Base-by-base conservation (phyloP, 2,888 invertebrate genomes). In the Drosophila limbata region DNA sequence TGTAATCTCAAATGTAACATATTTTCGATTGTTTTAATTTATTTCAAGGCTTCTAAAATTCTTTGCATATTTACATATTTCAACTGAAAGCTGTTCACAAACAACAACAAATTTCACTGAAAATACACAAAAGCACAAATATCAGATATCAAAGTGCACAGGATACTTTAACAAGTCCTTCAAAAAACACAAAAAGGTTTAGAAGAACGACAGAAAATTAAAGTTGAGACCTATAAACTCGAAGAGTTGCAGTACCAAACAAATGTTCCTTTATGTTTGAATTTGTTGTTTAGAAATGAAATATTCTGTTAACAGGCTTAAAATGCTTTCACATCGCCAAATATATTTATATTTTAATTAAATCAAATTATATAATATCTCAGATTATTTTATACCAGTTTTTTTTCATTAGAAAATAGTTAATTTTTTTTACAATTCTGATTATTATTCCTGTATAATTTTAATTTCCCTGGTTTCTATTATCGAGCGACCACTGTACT, bases 91-190 rank as follows among this genome's bases (percentile, higher is more conserved):
- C 9, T 6, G n/a, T 33, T 19, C 28, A 25, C 19, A 51, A 47
- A 45, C n/a, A 44, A 13, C 4, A 4, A 25, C 3, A 11, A 40
- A 35, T 25, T 28, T 47, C 6, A 4, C 10, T 13, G 8, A 17
- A 35, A 65, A 31, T 21, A 25, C 28, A 35, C 11, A 52, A 25
- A 50, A 4, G 47, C 33, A 9, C 5, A 50, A 57, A 50, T 59
- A 67, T 51, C 55, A 31, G 50, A 51, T 67, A 25, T 13, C 57
- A 62, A 73, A 62, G 55, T 33, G 21, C 31, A 33, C 19, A 45
- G 25, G 35, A 44, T 11, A 47, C 15, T 35, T 47, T 10, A 11
- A 47, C 2, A 21, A 45, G 21, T 44, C 55, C 35, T 35, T 44
- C 13, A 11, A 11, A 31, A 17, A 4, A 19, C 6, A n/a, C 28